These are phyloP conservation scores for Palythoa grandis DNA, from an alignment of 92 coral and sea anemone genomes.

Conservation along the genomic window DNA sequence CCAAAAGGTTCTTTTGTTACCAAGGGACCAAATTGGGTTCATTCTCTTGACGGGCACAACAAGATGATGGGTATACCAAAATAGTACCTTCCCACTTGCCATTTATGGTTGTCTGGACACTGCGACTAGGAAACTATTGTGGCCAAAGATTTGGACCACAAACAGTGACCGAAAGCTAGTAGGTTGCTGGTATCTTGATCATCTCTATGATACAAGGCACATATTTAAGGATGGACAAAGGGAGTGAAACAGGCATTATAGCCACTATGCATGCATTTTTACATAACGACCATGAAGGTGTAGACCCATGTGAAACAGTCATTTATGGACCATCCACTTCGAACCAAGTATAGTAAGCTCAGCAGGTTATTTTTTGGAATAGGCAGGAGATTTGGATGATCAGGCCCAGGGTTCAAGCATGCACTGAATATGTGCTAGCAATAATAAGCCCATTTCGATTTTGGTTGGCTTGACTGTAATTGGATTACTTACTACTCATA, in stretches of 20 bases:
- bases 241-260: slow-evolving; percentile 21
- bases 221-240: slow-evolving; percentile 36
- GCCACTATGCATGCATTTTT: slow-evolving; percentile 33
- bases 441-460: not conserved
- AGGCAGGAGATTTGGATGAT: not conserved
- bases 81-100: no score
- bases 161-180: slow-evolving; percentile 15
- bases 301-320: slow-evolving; percentile 38
- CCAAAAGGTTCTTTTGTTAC: no score
- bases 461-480: slow-evolving; percentile 20
- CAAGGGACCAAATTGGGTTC: no score
- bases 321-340: no score
- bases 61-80: no score
- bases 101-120: slow-evolving; percentile 18
- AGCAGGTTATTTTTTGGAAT: not conserved
- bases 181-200: slow-evolving; percentile 38
- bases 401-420: slow-evolving; percentile 19
- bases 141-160: no score
- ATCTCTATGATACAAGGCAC: slow-evolving; percentile 38
- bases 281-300: slow-evolving; percentile 21
- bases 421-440: slow-evolving; percentile 16
- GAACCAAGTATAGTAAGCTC: no score
- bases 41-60: no score
- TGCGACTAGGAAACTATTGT: not conserved
- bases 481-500: slow-evolving; percentile 8